phyloP scores from a whole-genome alignment of 2,113 vertebrate species.

The Callionymus lyra region DNA sequence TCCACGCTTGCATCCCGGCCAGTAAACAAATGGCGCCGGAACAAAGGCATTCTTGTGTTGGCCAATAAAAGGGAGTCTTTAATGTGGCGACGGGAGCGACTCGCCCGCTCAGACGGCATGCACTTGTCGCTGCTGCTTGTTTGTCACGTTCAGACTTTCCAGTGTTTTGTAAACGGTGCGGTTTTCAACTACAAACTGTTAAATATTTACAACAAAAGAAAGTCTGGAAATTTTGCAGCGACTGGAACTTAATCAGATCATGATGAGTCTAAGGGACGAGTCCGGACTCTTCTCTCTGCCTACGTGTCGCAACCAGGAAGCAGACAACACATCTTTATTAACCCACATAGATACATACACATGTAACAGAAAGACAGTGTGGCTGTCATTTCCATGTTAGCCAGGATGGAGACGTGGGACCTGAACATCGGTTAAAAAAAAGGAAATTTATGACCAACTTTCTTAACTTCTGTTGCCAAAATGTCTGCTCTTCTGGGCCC shows the following conservation, averaged over 20 bases:
- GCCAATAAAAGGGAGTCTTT: slow-evolving; percentile 40
- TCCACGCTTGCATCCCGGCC: too few relatives aligned
- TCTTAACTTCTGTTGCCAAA: too few relatives aligned
- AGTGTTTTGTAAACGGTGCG: slow-evolving; percentile 28
- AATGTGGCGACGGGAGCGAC: slow-evolving; percentile 27
- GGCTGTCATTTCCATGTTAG: too few relatives aligned
- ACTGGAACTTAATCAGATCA: slow-evolving; percentile 9
- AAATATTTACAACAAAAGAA: slow-evolving; percentile 31
- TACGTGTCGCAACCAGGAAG: too few relatives aligned
- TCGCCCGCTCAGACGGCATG: slow-evolving; percentile 35
- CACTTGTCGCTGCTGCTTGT: slow-evolving; percentile 38
- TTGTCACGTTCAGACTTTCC: slow-evolving; percentile 18
- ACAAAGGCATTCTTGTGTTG: slow-evolving; percentile 40
- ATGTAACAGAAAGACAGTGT: too few relatives aligned
- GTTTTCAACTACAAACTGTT: slow-evolving; percentile 28
- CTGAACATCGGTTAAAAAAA: too few relatives aligned
- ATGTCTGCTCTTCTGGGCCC: too few relatives aligned
- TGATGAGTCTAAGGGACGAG: slow-evolving; percentile 6
- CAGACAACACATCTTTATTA: too few relatives aligned
- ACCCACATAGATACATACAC: too few relatives aligned
- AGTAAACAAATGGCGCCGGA: background rate
- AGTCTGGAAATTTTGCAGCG: slow-evolving; percentile 15
- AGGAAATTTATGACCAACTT: too few relatives aligned
- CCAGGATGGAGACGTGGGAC: too few relatives aligned
- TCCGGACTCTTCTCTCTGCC: too few relatives aligned